These are phyloP conservation scores for Osedax fenrisi DNA, from an alignment of 2,888 invertebrate species.

Conservation along the genomic window DNA sequence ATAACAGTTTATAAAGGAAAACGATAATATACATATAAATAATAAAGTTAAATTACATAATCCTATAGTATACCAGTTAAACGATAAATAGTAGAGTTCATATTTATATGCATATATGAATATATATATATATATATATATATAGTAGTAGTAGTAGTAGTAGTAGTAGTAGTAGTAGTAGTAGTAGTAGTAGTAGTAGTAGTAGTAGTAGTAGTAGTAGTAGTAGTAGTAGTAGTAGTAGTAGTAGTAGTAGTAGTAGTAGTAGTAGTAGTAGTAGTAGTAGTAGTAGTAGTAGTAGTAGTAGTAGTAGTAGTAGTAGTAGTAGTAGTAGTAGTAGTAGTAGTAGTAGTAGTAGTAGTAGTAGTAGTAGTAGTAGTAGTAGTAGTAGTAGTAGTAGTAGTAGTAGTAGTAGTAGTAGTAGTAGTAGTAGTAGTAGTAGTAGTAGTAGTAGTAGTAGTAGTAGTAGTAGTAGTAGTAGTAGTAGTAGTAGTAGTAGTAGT, in stretches of 20 bases:
- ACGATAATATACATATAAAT: too few relatives aligned
- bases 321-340: background rate
- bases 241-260: background rate
- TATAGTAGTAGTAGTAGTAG: background rate
- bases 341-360: background rate
- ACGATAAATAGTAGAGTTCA: too few relatives aligned
- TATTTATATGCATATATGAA: too few relatives aligned
- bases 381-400: background rate
- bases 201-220: background rate
- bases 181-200: background rate
- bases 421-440: background rate
- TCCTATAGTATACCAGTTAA: too few relatives aligned
- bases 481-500: background rate
- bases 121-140: background rate
- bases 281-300: background rate
- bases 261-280: background rate
- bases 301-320: background rate
- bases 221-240: background rate
- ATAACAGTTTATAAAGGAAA: too few relatives aligned
- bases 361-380: background rate
- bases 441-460: background rate
- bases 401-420: background rate
- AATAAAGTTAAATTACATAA: too few relatives aligned
- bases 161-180: background rate
- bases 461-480: background rate